A percentile compares a stretch with the other conserved stretches of the same genome.
Evolutionary conservation across 2,888 invertebrate genomes (phyloP).

Genomic region (Gryllus longicercus): DNA sequence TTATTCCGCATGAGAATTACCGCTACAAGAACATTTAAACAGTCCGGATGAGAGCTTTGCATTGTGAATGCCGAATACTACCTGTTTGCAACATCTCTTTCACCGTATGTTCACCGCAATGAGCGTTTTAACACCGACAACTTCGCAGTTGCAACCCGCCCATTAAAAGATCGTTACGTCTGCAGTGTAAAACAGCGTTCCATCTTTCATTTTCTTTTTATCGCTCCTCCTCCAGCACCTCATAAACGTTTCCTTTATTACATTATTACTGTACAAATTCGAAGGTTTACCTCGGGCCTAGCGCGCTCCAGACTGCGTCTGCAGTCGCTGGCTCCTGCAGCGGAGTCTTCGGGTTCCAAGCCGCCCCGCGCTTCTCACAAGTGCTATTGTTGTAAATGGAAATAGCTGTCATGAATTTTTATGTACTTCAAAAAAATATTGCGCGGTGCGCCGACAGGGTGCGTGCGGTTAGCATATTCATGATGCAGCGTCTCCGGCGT

Average conservation of each 20-base stretch:
- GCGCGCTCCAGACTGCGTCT: not conserved
- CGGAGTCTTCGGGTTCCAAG: not conserved
- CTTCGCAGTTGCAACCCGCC: not conserved
- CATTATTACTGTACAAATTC: not conserved
- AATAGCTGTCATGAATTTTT: not conserved
- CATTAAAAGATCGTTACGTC: not conserved
- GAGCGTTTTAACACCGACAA: not conserved
- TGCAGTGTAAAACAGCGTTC: not conserved
- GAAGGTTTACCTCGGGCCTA: not conserved
- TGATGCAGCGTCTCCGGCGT: not conserved
- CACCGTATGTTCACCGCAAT: no score
- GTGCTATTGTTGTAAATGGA: not conserved
- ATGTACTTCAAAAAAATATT: not conserved
- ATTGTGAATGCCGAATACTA: no score
- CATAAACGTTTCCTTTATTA: constrained; percentile 17
- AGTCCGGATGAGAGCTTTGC: no score
- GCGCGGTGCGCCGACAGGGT: not conserved
- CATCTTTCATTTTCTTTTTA: constrained; percentile 6
- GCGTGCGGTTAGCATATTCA: not conserved
- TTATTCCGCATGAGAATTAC: no score
- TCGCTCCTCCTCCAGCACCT: not conserved
- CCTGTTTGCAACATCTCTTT: no score
- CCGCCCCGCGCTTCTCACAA: not conserved
- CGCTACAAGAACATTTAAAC: no score
- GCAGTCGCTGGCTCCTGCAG: not conserved